Conservation (phyloP, 2,797 vertebrate genomes). For the Phataginus tricuspis region DNA sequence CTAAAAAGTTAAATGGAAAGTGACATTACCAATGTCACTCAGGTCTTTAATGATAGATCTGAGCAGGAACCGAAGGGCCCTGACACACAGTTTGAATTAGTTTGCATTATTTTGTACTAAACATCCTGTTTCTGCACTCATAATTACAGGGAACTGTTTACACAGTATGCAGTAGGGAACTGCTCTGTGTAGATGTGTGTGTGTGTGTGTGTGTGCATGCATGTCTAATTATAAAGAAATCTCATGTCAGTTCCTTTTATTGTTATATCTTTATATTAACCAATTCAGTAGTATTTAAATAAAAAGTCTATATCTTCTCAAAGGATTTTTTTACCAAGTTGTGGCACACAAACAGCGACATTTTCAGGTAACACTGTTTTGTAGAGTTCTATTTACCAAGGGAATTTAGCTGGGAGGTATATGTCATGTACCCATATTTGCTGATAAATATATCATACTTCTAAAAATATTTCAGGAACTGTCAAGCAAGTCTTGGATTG, state of each 20-base stretch:
- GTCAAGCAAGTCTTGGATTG: neutral
- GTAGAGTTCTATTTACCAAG: constrained; percentile 18
- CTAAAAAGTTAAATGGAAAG: constrained; percentile 38
- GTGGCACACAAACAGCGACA: neutral
- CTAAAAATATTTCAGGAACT: constrained; percentile 20
- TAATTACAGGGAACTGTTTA: neutral
- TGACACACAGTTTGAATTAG: constrained; percentile 28
- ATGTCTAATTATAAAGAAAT: neutral
- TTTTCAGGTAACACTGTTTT: constrained; percentile 5
- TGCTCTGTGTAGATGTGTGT: neutral
- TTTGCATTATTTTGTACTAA: constrained; percentile 44
- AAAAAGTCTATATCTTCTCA: neutral
- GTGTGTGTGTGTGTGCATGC: neutral
- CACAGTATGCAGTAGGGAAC: neutral
- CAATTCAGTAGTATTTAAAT: constrained; percentile 19
- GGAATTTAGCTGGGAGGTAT: neutral
- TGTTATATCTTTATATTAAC: neutral
- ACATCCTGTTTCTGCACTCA: neutral
- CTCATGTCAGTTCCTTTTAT: neutral
- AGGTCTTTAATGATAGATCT: constrained; percentile 33
- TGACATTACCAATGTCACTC: neutral
- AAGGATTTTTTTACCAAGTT: neutral
- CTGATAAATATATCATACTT: neutral
- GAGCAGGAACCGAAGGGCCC: neutral
- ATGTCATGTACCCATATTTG: constrained; percentile 39